These are phyloP conservation scores for Larimichthys crocea DNA, from an alignment of 2,113 vertebrate genomes.

Conservation along the genomic window DNA sequence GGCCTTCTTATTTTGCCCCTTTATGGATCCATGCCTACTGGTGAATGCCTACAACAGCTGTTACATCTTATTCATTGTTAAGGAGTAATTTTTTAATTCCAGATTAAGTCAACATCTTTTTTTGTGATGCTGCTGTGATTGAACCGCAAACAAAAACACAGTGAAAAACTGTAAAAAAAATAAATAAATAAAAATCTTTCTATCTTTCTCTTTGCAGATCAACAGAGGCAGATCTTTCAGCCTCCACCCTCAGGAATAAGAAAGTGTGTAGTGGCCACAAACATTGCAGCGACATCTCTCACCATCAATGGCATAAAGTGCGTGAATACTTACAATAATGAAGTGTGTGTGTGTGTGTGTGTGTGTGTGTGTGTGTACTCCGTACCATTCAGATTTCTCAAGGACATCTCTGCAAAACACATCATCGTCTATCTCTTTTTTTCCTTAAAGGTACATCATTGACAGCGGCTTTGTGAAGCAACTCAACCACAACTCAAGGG, in stretches of 20 bases:
- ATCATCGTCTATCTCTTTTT: background rate
- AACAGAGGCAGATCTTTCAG: conserved; percentile 95
- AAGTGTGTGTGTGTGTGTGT: no score
- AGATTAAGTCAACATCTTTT: background rate
- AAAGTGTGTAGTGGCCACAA: conserved; percentile 96
- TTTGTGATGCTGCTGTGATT: background rate
- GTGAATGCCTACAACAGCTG: conserved; percentile 74
- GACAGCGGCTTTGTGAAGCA: conserved; percentile 99
- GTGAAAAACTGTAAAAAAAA: background rate
- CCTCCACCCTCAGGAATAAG: conserved; percentile 91
- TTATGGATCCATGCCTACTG: conserved; percentile 98
- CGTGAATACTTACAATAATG: conserved; percentile 23
- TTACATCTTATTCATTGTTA: background rate
- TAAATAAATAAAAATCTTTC: no score
- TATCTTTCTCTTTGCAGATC: conserved; percentile 83
- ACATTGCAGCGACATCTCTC: conserved; percentile 97
- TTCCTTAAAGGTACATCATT: conserved; percentile 89
- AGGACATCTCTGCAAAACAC: background rate
- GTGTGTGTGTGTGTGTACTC: background rate
- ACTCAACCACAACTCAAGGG: conserved; percentile 93
- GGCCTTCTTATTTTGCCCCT: conserved; percentile 94
- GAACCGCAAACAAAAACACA: background rate
- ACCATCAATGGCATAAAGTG: conserved; percentile 96
- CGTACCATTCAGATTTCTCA: background rate
- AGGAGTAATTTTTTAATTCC: background rate